Conservation (phyloP, 2,888 invertebrate species). For the Himalopsyche kuldschensis region DNA sequence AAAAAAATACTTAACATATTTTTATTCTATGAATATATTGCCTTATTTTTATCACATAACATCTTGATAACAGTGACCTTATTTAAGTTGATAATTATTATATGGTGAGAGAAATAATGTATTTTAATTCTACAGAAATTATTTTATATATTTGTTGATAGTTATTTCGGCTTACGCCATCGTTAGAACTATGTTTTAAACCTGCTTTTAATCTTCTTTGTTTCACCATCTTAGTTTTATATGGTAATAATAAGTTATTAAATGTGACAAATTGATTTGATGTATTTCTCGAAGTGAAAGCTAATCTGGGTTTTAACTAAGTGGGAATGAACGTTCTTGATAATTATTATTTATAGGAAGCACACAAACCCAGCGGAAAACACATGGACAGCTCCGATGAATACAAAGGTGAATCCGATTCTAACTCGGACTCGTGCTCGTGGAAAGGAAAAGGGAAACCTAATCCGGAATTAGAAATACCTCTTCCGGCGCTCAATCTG, state of each 20-base stretch:
- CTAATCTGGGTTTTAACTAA: too few species aligned
- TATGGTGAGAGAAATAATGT: too few species aligned
- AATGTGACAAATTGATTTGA: too few species aligned
- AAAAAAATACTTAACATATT: too few species aligned
- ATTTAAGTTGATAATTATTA: not conserved
- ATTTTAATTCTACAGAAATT: too few species aligned
- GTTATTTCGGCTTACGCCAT: not conserved
- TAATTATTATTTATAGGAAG: slow-evolving; percentile 46
- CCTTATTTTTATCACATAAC: not conserved
- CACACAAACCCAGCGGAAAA: slow-evolving; percentile 59
- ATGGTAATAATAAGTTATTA: too few species aligned
- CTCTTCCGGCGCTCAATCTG: slow-evolving; percentile 6
- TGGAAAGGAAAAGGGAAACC: slow-evolving; percentile 13
- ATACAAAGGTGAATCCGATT: slow-evolving; percentile 46
- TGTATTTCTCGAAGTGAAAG: too few species aligned
- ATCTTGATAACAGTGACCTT: not conserved
- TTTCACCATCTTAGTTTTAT: too few species aligned
- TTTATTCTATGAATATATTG: too few species aligned
- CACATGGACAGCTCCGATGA: slow-evolving; percentile 61
- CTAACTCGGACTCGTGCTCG: slow-evolving; percentile 34
- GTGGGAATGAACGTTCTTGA: too few species aligned
- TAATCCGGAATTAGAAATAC: not conserved
- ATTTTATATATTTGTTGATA: not conserved
- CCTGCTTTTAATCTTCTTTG: too few species aligned
- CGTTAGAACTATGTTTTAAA: not conserved